phyloP scores from a whole-genome alignment of 2,888 invertebrate genomes.

The Eupithecia subfuscata region DNA sequence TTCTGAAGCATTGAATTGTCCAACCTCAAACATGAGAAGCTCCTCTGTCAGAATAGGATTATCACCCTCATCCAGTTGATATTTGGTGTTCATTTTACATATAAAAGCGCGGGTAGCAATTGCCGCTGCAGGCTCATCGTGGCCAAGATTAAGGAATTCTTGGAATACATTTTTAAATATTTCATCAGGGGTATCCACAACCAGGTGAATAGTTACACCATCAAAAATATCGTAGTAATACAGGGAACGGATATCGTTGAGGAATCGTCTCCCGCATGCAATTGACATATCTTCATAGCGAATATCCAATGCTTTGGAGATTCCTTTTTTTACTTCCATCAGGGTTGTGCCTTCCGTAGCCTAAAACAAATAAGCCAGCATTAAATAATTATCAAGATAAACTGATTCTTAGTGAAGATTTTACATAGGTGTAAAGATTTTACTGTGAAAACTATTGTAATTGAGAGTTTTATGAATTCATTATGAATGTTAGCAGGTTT shows the following conservation, averaged over 20 bases:
- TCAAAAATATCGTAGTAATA: slow-evolving; percentile 23
- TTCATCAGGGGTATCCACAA: slow-evolving; percentile 26
- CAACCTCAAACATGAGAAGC: slow-evolving; percentile 12
- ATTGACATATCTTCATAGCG: slow-evolving; percentile 34
- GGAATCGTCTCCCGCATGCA: slow-evolving; percentile 19
- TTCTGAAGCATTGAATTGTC: slow-evolving; percentile 12
- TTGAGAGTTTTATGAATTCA: too few species aligned
- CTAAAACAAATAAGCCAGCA: slow-evolving; percentile 16
- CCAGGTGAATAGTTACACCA: slow-evolving; percentile 31
- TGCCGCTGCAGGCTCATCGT: slow-evolving; percentile 19
- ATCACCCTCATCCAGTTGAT: slow-evolving; percentile 3
- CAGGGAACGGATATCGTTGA: slow-evolving; percentile 19
- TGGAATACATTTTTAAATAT: slow-evolving; percentile 25
- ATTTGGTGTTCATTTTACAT: slow-evolving; percentile 9
- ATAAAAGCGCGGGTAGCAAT: slow-evolving; percentile 19
- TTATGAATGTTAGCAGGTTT: too few species aligned
- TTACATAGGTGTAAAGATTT: not conserved
- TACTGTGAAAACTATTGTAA: not conserved
- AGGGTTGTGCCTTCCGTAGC: slow-evolving; percentile 13
- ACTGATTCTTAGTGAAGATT: not conserved
- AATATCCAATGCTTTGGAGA: slow-evolving; percentile 18
- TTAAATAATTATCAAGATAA: not conserved
- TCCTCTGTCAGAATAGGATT: slow-evolving; percentile 12
- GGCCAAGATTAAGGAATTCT: slow-evolving; percentile 8
- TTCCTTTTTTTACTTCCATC: slow-evolving; percentile 17